A percentile compares a stretch with the other conserved stretches of the same genome.
These are phyloP conservation scores for Malurus splendens DNA, from an alignment of 2,797 vertebrate genomes.

Conservation along the genomic window DNA sequence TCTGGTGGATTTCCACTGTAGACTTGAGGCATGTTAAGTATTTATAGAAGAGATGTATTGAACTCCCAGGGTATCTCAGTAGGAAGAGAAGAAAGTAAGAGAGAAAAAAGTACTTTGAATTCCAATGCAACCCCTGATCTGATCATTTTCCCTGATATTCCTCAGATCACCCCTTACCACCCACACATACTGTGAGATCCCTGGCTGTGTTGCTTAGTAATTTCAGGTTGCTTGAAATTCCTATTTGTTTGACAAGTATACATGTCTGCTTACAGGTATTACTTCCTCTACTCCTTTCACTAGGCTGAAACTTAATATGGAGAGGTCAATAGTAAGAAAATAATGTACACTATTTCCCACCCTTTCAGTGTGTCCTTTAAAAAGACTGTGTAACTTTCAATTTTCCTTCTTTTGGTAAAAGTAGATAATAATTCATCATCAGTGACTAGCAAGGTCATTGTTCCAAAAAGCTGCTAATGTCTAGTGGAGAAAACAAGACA, in stretches of 20 bases:
- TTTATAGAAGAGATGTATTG: background rate
- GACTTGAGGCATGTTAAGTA: background rate
- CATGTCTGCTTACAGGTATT: background rate
- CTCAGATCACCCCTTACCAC: background rate
- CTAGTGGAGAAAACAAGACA: background rate
- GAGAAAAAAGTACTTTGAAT: background rate
- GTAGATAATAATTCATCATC: background rate
- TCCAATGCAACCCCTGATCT: background rate
- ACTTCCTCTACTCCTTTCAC: background rate
- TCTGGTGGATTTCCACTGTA: background rate
- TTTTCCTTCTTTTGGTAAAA: background rate
- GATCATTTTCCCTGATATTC: background rate
- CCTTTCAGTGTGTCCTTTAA: background rate
- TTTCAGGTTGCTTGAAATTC: constrained; percentile 19
- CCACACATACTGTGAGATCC: background rate
- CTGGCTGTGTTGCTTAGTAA: background rate
- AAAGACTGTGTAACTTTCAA: background rate
- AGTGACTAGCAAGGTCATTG: background rate
- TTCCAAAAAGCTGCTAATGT: background rate
- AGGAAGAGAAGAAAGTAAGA: background rate
- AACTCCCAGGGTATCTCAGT: background rate
- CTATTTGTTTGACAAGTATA: background rate
- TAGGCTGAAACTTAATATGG: background rate
- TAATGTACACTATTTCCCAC: background rate
- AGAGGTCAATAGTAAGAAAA: background rate